Evolutionary conservation across 2,113 vertebrate species (phyloP).

Genomic region (Indri indri): DNA sequence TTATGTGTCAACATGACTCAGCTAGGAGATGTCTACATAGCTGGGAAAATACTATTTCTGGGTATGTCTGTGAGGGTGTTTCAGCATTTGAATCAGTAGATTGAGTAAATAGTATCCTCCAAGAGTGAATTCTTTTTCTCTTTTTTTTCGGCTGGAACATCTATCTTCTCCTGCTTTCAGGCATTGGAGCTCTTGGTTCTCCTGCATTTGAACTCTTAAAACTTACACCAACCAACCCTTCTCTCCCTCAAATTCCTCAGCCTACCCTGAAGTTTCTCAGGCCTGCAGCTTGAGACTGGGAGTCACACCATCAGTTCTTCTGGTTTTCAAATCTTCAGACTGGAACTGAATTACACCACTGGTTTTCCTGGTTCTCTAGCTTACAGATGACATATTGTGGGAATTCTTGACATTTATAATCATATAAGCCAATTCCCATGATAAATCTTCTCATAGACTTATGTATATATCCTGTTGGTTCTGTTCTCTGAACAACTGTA

Average conservation of each 20-base stretch:
- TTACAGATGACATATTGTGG: neutral
- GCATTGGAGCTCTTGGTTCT: neutral
- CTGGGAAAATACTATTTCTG: neutral
- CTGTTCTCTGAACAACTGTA: neutral
- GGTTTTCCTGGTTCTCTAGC: too few relatives aligned
- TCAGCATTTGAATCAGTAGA: neutral
- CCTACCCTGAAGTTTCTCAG: too few relatives aligned
- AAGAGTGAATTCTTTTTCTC: too few relatives aligned
- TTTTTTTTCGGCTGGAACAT: too few relatives aligned
- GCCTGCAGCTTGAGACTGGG: too few relatives aligned
- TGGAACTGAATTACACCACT: too few relatives aligned
- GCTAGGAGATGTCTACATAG: neutral
- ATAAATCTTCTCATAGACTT: neutral
- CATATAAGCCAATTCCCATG: neutral
- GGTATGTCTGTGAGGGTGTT: neutral
- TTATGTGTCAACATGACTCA: neutral
- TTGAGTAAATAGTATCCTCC: neutral
- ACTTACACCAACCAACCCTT: neutral
- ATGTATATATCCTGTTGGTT: neutral
- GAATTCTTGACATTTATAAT: neutral
- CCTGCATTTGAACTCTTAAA: too few relatives aligned
- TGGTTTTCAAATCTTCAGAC: too few relatives aligned
- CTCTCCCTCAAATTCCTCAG: too few relatives aligned
- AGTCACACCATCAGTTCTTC: neutral
- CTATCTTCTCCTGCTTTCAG: too few relatives aligned